A percentile compares a stretch with the other conserved stretches of the same genome.
phyloP scores from a whole-genome alignment of 2,888 invertebrate species.

The Kryphioiulus occultus region DNA sequence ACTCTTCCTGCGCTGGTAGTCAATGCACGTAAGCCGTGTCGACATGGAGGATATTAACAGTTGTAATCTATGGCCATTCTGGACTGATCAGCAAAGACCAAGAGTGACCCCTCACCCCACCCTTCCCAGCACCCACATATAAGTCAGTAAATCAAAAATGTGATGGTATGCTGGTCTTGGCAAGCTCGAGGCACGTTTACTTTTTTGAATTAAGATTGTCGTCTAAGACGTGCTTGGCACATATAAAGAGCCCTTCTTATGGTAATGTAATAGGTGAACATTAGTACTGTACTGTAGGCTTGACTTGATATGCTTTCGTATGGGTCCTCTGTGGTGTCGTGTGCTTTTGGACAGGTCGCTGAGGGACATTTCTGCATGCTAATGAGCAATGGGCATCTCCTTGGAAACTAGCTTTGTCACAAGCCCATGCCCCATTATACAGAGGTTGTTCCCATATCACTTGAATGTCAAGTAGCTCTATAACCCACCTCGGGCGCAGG shows the following conservation, averaged over 20 bases:
- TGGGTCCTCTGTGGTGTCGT: not conserved
- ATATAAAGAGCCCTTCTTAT: not conserved
- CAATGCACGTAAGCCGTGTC: constrained; percentile 13
- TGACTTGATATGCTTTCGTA: not conserved
- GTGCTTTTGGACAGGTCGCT: not conserved
- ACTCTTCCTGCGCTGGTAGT: not conserved
- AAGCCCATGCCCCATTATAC: not conserved
- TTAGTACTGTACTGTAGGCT: not conserved
- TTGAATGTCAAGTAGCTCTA: not conserved
- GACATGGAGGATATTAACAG: constrained; percentile 34
- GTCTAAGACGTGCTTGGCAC: constrained; percentile 22
- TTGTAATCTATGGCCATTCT: constrained; percentile 28
- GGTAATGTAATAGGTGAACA: constrained; percentile 6
- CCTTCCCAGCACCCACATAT: not conserved
- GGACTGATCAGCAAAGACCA: not conserved
- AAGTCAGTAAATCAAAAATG: not conserved
- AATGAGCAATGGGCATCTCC: not conserved
- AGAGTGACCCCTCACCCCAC: not conserved
- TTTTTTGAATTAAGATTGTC: constrained; percentile 36
- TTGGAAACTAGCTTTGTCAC: not conserved
- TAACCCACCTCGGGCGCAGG: not conserved
- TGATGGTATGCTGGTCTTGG: not conserved
- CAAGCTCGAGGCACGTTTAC: not conserved
- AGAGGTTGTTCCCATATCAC: not conserved
- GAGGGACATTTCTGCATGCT: constrained; percentile 36